phyloP scores from a whole-genome alignment of 2,113 vertebrate species.

The Plestiodon gilberti region DNA sequence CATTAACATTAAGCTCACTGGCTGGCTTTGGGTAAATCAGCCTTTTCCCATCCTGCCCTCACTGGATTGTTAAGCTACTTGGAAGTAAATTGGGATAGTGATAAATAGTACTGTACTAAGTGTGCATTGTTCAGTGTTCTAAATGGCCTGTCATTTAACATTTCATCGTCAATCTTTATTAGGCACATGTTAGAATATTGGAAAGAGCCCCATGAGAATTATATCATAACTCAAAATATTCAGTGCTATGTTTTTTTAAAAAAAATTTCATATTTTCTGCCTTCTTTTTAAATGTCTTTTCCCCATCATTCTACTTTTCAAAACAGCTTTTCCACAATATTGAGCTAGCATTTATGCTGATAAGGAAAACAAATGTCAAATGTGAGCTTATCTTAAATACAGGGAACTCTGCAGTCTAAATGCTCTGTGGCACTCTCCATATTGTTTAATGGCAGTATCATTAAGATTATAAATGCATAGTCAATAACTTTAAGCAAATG shows the following conservation, averaged over 20 bases:
- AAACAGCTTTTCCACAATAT: constrained; percentile 35
- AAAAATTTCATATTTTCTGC: constrained; percentile 7
- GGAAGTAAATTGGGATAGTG: background rate
- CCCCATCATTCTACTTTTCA: constrained; percentile 16
- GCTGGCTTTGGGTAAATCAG: background rate
- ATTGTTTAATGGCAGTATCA: constrained; percentile 38
- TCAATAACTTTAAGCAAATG: constrained; percentile 51
- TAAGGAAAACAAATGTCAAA: constrained; percentile 55
- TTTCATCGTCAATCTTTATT: background rate
- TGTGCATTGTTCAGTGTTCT: background rate
- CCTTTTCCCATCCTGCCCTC: background rate
- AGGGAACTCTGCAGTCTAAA: constrained; percentile 16
- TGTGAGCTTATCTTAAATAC: constrained; percentile 48
- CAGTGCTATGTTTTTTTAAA: background rate
- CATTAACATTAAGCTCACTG: no score
- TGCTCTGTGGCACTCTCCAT: constrained; percentile 40
- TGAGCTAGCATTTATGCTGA: constrained; percentile 34
- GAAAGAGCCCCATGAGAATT: background rate
- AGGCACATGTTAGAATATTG: background rate
- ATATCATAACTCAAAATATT: background rate
- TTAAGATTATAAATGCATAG: constrained; percentile 40
- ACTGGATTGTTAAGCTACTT: background rate
- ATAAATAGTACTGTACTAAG: background rate
- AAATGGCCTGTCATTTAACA: background rate
- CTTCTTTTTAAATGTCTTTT: constrained; percentile 22